Evolutionary conservation across 2,113 vertebrate species (phyloP), one percentile per base, ranked within the genome.

Genomic region (Rissa tridactyla): DNA sequence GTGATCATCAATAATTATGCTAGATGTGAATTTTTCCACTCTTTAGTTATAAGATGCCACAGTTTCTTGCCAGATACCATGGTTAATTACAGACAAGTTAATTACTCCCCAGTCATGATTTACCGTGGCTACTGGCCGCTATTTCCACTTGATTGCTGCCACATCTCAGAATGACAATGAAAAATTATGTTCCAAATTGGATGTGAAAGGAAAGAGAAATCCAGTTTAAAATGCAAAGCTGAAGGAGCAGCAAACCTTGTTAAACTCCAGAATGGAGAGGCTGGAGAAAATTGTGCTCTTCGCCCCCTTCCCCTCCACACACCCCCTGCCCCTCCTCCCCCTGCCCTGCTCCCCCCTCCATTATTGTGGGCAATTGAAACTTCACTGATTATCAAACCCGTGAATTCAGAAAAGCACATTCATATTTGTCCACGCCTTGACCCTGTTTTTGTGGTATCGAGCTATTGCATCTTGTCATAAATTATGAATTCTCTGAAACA

Each of bases 121-220:
- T 91, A 91, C 88, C 94, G 70, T 94, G 77, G 73, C 88, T 92
- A 91, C 88, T 84, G 84, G 57, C 73, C 0, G 1, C 66, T 84
- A 36, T 94, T 94, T 96, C 57, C 61, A 89, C 69, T 93, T 91
- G 90, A 93, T 32, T 86, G 92, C 84, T 94, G 73, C 76, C 62
- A 46, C 65, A 69, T 94, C 86, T 57, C 30, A 76, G 69, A 40
- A 90, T 92, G 91, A 84, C 86, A 92, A 36, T 93, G 77, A 96
- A 88, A 91, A 84, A 92, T 84, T 75, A 57, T 69, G 44, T 58
- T 86, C 36, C 69, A 84, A 79, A 87, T 57, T 84, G 49, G 11
- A 79, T 94, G 60, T 51, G 75, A 96, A 92, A 90, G 60, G 68
- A 65, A 92, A 84, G 61, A 94, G 87, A 87, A 92, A 92, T 65